Conservation (phyloP, 2,797 vertebrate genomes). For the Loris lydekkerianus region DNA sequence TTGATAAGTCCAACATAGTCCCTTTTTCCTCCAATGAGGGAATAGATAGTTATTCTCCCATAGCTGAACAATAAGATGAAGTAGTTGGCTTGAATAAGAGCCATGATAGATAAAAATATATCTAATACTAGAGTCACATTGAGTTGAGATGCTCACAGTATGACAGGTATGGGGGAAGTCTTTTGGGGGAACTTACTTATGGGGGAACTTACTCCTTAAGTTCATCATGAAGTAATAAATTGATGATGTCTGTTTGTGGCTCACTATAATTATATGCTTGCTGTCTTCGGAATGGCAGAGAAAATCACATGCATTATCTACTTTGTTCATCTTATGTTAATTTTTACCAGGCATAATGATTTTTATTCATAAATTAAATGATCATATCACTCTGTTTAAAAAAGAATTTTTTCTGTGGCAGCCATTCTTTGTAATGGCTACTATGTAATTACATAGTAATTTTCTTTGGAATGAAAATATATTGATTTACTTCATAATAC, state of each 20-base stretch:
- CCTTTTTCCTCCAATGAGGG: not conserved
- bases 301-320: not conserved
- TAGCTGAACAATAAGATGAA: conserved; percentile 4
- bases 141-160: not conserved
- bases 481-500: not conserved
- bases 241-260: not conserved
- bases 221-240: not conserved
- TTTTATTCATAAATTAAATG: conserved; percentile 20
- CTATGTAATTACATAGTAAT: not conserved
- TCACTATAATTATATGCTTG: not conserved
- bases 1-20: not conserved
- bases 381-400: not conserved
- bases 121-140: not conserved
- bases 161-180: not conserved
- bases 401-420: not conserved
- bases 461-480: not conserved
- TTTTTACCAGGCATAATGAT: not conserved
- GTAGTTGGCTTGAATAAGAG: not conserved
- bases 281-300: not conserved
- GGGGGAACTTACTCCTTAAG: no score
- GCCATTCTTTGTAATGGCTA: not conserved
- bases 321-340: not conserved
- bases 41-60: not conserved
- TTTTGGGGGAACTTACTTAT: no score
- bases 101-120: not conserved